Percentiles rank a stretch among this genome's conserved stretches.
phyloP scores from a whole-genome alignment of 2,113 vertebrate species.

The Gymnocephalus cernua region DNA sequence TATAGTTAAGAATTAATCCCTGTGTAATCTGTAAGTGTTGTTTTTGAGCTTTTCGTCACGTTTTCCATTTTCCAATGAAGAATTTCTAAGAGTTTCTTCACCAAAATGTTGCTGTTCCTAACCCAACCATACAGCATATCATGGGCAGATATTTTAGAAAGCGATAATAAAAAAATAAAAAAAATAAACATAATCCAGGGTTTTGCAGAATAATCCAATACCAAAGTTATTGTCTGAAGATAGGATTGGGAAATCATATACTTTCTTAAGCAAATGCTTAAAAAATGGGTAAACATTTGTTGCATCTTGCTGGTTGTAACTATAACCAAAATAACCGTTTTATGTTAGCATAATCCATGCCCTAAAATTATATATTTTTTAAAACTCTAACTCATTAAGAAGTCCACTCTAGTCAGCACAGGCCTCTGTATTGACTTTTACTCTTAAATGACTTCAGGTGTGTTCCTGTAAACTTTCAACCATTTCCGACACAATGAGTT shows the following conservation, averaged over 20 bases:
- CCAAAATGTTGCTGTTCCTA: neutral
- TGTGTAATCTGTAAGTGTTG: neutral
- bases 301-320: neutral
- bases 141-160: neutral
- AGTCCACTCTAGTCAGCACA: neutral
- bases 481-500: neutral
- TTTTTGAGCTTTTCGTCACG: constrained; percentile 18
- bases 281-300: neutral
- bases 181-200: neutral
- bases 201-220: too few species aligned
- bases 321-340: neutral
- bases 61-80: neutral
- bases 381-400: neutral
- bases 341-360: neutral
- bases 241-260: too few species aligned
- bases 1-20: neutral
- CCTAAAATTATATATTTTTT: neutral
- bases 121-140: too few species aligned
- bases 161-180: neutral
- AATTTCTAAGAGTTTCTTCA: neutral
- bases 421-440: neutral
- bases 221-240: too few species aligned
- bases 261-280: too few species aligned
- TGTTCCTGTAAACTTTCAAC: constrained; percentile 7
- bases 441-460: neutral